Conservation (phyloP, 2,113 vertebrate genomes). For the Peromyscus polionotus region DNA sequence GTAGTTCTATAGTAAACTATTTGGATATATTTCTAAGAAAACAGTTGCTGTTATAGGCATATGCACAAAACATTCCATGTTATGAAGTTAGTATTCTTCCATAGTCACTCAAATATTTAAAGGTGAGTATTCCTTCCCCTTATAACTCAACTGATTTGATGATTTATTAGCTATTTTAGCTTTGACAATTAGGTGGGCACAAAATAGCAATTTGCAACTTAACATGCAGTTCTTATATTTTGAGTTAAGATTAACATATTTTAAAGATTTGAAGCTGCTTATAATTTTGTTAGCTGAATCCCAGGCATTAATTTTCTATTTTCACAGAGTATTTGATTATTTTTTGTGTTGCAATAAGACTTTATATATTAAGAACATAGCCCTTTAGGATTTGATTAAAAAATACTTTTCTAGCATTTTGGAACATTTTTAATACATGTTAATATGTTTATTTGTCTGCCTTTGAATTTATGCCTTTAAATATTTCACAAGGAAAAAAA, state of each 20-base stretch:
- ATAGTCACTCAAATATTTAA: background rate
- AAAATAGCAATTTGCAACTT: background rate
- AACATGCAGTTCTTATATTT: background rate
- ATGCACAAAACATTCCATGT: background rate
- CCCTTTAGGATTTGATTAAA: background rate
- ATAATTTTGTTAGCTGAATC: background rate
- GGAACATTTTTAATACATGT: background rate
- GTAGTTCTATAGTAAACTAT: background rate
- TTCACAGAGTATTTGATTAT: background rate
- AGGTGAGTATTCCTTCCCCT: background rate
- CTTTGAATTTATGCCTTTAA: background rate
- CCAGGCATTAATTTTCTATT: background rate
- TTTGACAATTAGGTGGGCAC: background rate
- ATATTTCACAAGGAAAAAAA: background rate
- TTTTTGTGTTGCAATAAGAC: background rate
- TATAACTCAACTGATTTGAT: background rate
- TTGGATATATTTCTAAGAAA: background rate
- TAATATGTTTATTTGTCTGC: background rate
- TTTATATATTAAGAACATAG: background rate
- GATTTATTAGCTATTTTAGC: background rate
- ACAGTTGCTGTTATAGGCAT: background rate
- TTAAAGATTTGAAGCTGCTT: background rate
- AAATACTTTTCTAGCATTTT: background rate
- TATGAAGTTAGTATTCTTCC: background rate
- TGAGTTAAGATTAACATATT: background rate